Evolutionary conservation across 2,797 vertebrate species (phyloP).

Genomic region (Anguilla anguilla): DNA sequence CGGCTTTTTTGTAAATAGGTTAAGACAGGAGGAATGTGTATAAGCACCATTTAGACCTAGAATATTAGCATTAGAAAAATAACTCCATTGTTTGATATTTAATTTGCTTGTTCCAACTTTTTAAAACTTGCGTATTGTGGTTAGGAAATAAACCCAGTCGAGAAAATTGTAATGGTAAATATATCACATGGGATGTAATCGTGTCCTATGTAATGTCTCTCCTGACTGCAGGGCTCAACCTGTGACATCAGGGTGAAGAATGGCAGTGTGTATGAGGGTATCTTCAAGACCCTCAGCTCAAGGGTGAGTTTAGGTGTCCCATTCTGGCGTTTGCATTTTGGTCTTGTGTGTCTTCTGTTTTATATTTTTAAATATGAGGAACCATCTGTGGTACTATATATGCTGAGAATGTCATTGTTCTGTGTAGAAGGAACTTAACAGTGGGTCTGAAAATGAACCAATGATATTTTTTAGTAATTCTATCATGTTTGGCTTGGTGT

Average conservation of each 20-base stretch:
- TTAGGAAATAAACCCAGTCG: neutral
- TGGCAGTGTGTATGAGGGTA: conserved; percentile 84
- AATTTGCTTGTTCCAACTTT: neutral
- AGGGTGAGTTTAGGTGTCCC: conserved; percentile 70
- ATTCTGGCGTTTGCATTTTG: neutral
- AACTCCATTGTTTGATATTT: neutral
- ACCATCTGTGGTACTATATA: neutral
- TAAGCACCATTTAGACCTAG: neutral
- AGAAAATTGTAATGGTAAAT: neutral
- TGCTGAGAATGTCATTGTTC: neutral
- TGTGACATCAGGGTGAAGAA: conserved; percentile 91
- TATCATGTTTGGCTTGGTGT: neutral
- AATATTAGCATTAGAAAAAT: neutral
- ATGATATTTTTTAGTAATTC: neutral
- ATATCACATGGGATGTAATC: neutral
- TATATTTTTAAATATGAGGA: neutral
- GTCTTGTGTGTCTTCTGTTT: neutral
- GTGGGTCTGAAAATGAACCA: neutral
- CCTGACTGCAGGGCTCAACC: conserved; percentile 79
- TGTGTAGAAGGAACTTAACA: neutral
- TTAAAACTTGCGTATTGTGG: too few species aligned
- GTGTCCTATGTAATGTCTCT: neutral
- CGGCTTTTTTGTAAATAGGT: neutral
- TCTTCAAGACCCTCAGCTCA: conserved; percentile 92
- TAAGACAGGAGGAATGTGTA: neutral